Base-by-base conservation (phyloP, 2,797 vertebrate genomes). In the Pogoniulus pusillus region DNA sequence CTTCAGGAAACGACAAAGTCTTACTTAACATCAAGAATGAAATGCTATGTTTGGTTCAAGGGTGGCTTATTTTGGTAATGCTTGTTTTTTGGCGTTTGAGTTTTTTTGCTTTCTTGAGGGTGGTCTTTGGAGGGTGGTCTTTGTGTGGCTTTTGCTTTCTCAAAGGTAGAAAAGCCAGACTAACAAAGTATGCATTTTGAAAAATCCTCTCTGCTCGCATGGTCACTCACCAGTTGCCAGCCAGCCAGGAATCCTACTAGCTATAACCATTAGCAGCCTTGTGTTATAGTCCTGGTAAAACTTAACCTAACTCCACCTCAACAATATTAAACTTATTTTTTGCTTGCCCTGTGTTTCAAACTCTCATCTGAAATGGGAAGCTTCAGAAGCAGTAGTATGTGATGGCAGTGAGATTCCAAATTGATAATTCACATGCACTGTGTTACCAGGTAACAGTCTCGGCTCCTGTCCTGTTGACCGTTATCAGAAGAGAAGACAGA, bases 331-430 rank as follows among this genome's bases (percentile, higher is more conserved):
- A 0, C 1, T 37, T 37, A 1, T 14, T 51, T 69, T 76, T 54
- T 29, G 2, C 27, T 71, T 43, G 24, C 14, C 14, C 8, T 7
- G 5, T 6, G 5, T 65, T 87, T 53, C 10, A 51, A 59, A 71
- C 1, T 11, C n/a, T 16, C 16, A 58, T 62, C 3, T 0, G 1
- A 27, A 80, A 29, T 1, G 0, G 12, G 16, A 74, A 64, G 6
- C 24, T 81, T 84, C 19, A 41, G 29, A 87, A 74, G 9, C 1
- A 1, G 10, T 3, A 59, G 22, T 27, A 24, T 3, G 26, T 12
- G 9, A 9, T 1, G 2, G 6, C 10, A 85, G 89, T 0, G 0
- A 0, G 2, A 53, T 23, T 68, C 22, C 34, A 49, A 19, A 24
- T 16, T 27, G n/a, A 19, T 10, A 55, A 24, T 13, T 51, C 16